Evolutionary conservation across 1,140 invertebrate genomes (phyloP).

Genomic region (Brachionus paranguensis): DNA sequence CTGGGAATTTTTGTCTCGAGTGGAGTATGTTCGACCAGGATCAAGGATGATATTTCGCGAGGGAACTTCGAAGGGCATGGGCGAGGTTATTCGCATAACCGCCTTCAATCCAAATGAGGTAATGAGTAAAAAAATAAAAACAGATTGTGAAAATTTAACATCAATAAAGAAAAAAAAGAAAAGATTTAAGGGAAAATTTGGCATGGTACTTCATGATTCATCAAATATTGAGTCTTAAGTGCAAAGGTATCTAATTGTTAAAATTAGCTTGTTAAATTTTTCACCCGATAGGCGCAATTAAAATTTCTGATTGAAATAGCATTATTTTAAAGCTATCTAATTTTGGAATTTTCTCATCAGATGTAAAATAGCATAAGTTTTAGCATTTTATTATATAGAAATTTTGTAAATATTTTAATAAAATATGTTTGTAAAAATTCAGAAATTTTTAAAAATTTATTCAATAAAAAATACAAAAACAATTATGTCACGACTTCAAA

Average conservation of each 20-base stretch:
- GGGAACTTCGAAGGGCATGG: constrained; percentile 74
- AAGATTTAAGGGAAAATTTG: background rate
- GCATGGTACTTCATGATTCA: background rate
- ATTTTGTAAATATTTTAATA: background rate
- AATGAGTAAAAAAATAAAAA: background rate
- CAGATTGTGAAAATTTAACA: background rate
- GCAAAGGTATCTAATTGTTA: background rate
- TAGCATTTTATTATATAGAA: background rate
- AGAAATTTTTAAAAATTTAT: no score
- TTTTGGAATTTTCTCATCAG: background rate
- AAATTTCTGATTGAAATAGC: background rate
- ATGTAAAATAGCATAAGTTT: background rate
- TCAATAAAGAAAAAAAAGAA: constrained; percentile 26
- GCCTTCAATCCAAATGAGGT: background rate
- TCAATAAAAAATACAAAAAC: no score
- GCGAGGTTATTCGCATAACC: constrained; percentile 65
- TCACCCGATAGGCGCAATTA: background rate
- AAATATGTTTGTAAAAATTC: background rate
- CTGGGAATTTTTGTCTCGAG: constrained; percentile 79
- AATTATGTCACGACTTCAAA: no score
- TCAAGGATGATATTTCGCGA: constrained; percentile 78
- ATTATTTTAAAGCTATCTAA: background rate
- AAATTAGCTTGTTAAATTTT: background rate
- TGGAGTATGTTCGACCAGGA: constrained; percentile 83
- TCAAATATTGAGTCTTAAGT: constrained; percentile 1